Evolutionary conservation across 2,888 invertebrate species (phyloP), one percentile per base, ranked within the genome.

Genomic region (Julus scandinavius): DNA sequence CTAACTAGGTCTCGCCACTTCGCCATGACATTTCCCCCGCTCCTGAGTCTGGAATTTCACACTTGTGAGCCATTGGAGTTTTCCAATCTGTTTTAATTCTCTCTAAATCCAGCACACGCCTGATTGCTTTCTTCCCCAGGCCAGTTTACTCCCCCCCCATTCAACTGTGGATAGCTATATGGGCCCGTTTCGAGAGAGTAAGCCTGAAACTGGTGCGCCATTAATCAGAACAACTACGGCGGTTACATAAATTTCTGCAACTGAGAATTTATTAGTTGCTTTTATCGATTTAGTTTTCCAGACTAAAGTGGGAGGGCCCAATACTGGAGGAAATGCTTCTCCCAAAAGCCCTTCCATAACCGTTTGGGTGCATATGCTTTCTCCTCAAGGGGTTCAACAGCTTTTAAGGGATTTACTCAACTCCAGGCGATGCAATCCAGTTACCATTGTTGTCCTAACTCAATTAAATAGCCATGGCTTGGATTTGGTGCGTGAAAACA

Each of bases 31-130:
- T n/a, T 17, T n/a, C n/a, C 63, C 1, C 54, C 13, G 54, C 54
- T 54, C 4, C 54, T 15, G 15, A 63, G 63, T 63, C 63, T 63
- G n/a, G 63, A 5, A 63, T 63, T 63, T 63, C 63, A n/a, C 63
- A n/a, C 63, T 17, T 63, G 1, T n/a, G 6, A 5, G n/a, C 54
- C n/a, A 17, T n/a, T 13, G 5, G n/a, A 6, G 5, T 63, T 63
- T 63, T 63, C 63, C 63, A 63, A 63, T 63, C 63, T n/a, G 63
- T 63, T 63, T 63, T 63, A 63, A 63, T 63, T 63, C 63, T 63
- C 63, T n/a, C n/a, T 63, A 63, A 63, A 63, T 63, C 63, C n/a
- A 17, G n/a, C 63, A 17, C 63, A n/a, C 63, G n/a, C 63, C n/a
- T 63, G 63, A 63, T 63, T 63, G 63, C 63, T 63, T 63, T 63